Conservation (phyloP, 2,888 invertebrate genomes). For the Drosophila percnosoma region DNA sequence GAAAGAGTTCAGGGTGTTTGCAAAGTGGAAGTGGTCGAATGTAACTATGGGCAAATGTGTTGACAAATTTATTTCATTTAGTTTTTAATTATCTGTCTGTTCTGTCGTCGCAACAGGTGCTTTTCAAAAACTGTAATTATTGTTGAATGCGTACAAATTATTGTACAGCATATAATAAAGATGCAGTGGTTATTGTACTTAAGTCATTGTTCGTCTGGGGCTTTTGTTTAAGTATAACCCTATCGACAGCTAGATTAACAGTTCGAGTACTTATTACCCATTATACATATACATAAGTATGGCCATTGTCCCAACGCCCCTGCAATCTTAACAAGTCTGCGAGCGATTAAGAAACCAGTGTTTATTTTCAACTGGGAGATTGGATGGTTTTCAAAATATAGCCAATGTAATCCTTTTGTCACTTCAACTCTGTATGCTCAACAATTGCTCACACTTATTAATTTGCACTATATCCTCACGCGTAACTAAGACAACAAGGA, state of each 20-base stretch:
- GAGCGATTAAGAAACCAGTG: constrained; percentile 54
- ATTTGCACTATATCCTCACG: constrained; percentile 4
- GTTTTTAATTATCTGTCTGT: constrained; percentile 8
- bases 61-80: constrained; percentile 20
- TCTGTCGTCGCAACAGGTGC: neutral
- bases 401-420: constrained; percentile 24
- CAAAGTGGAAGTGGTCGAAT: neutral
- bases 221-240: constrained; percentile 9
- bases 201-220: constrained; percentile 25
- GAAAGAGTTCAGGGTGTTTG: neutral
- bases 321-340: constrained; percentile 64
- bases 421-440: constrained; percentile 17
- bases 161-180: neutral
- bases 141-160: neutral
- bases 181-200: constrained; percentile 21
- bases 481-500: constrained; percentile 16
- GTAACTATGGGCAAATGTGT: neutral
- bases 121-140: neutral
- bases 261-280: constrained; percentile 25
- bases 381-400: neutral
- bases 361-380: constrained; percentile 5
- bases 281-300: neutral
- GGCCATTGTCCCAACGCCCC: constrained; percentile 16
- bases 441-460: constrained; percentile 46
- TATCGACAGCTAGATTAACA: constrained; percentile 43